These are phyloP conservation scores for Sciurus niger DNA, from an alignment of 2,113 vertebrate species.

Conservation along the genomic window DNA sequence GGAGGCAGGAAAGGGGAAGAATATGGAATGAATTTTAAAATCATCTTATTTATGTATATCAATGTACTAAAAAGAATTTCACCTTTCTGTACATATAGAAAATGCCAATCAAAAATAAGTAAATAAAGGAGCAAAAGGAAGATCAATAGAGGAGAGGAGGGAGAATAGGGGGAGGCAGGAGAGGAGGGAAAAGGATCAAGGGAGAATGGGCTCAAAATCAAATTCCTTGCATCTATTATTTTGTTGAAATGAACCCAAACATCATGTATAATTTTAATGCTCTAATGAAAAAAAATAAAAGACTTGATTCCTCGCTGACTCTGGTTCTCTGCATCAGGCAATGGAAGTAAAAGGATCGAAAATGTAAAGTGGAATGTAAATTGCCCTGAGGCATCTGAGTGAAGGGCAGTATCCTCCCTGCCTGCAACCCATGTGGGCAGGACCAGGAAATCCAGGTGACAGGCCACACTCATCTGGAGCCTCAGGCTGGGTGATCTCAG, in stretches of 20 bases:
- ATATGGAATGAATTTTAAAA: too few relatives aligned
- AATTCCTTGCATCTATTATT: too few relatives aligned
- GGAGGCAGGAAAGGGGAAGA: too few relatives aligned
- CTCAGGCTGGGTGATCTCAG: background rate
- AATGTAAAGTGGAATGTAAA: background rate
- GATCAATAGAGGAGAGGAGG: too few relatives aligned
- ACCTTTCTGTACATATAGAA: too few relatives aligned
- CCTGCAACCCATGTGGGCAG: background rate
- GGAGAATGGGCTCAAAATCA: too few relatives aligned
- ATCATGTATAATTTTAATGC: too few relatives aligned
- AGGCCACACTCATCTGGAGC: background rate
- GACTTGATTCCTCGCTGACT: background rate
- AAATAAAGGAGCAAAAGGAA: too few relatives aligned
- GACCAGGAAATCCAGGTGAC: background rate
- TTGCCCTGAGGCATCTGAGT: background rate
- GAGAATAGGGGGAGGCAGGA: background rate
- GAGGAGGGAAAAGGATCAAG: background rate
- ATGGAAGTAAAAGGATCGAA: background rate
- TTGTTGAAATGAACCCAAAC: too few relatives aligned
- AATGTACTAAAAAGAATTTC: too few relatives aligned
- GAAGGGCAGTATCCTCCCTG: background rate
- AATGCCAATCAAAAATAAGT: too few relatives aligned
- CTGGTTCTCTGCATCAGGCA: background rate
- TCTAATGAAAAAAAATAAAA: background rate
- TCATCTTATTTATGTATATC: too few relatives aligned